These are phyloP conservation scores for Leptatherina wallacei DNA, from an alignment of 2,797 vertebrate species.

Conservation along the genomic window DNA sequence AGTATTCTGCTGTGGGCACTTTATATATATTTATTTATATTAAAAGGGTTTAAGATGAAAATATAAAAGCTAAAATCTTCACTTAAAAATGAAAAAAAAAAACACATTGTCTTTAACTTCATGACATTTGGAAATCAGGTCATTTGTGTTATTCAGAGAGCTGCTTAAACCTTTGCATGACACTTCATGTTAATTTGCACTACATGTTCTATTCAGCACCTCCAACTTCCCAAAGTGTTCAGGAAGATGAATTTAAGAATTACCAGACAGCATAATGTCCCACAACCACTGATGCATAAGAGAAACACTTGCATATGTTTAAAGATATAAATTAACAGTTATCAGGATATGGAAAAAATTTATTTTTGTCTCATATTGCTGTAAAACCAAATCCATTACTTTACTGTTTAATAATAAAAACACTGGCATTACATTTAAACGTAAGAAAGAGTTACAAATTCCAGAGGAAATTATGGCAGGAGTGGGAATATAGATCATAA, in stretches of 20 bases:
- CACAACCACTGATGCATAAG: not conserved
- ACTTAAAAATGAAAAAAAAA: not conserved
- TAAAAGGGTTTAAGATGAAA: no score
- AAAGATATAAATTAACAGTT: not conserved
- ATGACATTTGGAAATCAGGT: not conserved
- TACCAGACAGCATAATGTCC: slow-evolving; percentile 3
- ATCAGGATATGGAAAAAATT: not conserved
- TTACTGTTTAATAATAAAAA: not conserved
- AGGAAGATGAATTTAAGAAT: slow-evolving; percentile 10
- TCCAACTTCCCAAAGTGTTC: slow-evolving; percentile 6
- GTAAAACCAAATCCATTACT: not conserved
- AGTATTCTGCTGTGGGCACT: no score
- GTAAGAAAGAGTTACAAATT: slow-evolving; percentile 33
- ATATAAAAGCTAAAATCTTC: not conserved
- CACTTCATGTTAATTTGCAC: slow-evolving; percentile 1
- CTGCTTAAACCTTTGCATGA: not conserved
- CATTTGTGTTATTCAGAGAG: not conserved
- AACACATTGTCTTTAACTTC: not conserved
- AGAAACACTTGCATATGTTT: not conserved
- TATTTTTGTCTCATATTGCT: slow-evolving; percentile 6
- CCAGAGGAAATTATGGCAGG: slow-evolving; percentile 31
- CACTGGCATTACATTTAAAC: slow-evolving; percentile 25
- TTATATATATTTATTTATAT: no score
- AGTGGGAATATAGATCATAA: slow-evolving; percentile 15
- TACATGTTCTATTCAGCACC: not conserved